Evolutionary conservation across 2,888 invertebrate genomes (phyloP), one percentile per base, ranked within the genome.

Genomic region (Oxyteleia sp.): DNA sequence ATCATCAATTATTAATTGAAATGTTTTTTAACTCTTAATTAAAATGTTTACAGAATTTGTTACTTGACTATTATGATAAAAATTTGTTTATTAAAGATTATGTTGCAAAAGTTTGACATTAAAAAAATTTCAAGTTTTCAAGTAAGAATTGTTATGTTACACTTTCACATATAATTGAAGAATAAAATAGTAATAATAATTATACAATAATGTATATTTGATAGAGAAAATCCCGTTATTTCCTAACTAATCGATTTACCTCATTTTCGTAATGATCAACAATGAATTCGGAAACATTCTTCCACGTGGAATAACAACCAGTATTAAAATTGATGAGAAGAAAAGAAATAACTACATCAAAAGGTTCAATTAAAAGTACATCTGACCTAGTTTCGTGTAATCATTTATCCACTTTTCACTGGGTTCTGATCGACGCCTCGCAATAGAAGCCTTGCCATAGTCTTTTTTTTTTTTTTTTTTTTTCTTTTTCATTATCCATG

Each of bases 401-500:
- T 57, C 57, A 66, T 66, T 66, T 66, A 66, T 74, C 75, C 57
- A 75, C 75, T 66, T 66, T 66, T 75, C 57, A 55, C 75, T 66
- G 57, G 18, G 57, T 57, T 38, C 75, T 75, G 66, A 66, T 75
- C 57, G 57, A 29, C 38, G 55, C 29, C 26, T 64, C 20, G 20
- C 53, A 45, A 45, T 55, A 32, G 32, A 41, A 41, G 16, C 43
- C 49, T 49, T 61, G 20, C 51, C 13, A 41, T 41, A 11, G 32
- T 38, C 51, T 74, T 74, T 51, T 45, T 74, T 10, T 2, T n/a
- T 38, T 38, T 63, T 74, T 74, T 51, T 45, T 74, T 10, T 2
- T n/a, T 38, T 61, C 4, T 20, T 49, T 51, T 72, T 18, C 8
- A 29, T 38, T 38, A 10, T 38, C 2, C n/a, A 23, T 23, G 2